Base-by-base conservation (phyloP, 2,797 vertebrate genomes). In the Scarus forsteni region DNA sequence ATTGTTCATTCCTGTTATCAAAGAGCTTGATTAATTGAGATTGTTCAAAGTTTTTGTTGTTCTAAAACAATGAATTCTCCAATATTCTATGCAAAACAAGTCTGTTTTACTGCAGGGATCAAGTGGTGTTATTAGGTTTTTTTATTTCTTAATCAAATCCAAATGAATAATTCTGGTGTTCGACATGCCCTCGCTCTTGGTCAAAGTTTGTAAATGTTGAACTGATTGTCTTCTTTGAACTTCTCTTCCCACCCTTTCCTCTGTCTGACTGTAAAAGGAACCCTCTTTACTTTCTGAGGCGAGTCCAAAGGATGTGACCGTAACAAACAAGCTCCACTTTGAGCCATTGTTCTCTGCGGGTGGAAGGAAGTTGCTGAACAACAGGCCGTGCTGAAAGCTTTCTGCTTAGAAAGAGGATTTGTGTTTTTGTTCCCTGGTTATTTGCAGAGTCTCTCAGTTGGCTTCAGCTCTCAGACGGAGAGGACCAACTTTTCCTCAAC, bases 311-410 rank as follows among this genome's bases (percentile, higher is more conserved):
- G 90, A 93, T 88, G 87, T 80, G 81, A 81, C 62, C 70, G 88
- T 80, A 88, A 91, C 62, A 92, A 91, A 89, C 77, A 81, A 66
- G 45, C 55, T 44, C 34, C 56, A 63, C 65, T 73, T 18, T 52
- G 60, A 66, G 67, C 87, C 81, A 92, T 93, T 93, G 90, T 94
- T 92, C 85, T 78, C 58, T 72, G 51, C 10, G 38, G 62, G 49
- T 62, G 90, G 88, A 86, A 93, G 91, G 90, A 93, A 92, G 79
- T 69, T 53, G 70, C 73, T 62, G 16, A 85, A 85, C 56, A 84
- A 73, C 75, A 86, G 73, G 83, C 82, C 46, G 36, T 42, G 27
- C 54, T 71, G n/a, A 84, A 83, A 69, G 51, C 54, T 60, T 70
- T 80, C 8, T 81, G 55, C 82, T 70, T 82, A 3, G 72, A 88